Evolutionary conservation across 2,888 invertebrate genomes (phyloP).

Genomic region (Athrips mouffetella): DNA sequence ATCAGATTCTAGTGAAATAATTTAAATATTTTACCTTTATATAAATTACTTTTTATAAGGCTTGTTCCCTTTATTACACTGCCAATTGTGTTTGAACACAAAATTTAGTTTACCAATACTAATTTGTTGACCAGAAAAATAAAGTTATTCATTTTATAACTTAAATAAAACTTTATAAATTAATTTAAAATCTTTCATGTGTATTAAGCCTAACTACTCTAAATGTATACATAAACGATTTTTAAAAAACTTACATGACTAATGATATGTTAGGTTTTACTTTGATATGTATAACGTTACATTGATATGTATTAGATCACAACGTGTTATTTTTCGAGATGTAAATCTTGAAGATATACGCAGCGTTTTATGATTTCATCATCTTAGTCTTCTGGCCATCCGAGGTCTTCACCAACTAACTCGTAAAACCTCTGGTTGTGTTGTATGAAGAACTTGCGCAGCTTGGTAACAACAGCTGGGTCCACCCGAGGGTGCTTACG

Average conservation of each 20-base stretch:
- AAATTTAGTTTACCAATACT: not conserved
- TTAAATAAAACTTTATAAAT: too few species aligned
- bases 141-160: too few species aligned
- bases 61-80: constrained; percentile 44
- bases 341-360: not conserved
- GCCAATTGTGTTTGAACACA: constrained; percentile 23
- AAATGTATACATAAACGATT: constrained; percentile 72
- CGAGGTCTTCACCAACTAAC: constrained; percentile 93
- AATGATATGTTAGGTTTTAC: constrained; percentile 60
- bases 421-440: constrained; percentile 96
- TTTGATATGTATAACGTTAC: constrained; percentile 53
- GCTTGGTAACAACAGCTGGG: constrained; percentile 86
- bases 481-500: constrained; percentile 91
- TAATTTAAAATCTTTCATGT: constrained; percentile 35
- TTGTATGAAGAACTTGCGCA: constrained; percentile 91
- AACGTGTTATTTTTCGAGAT: constrained; percentile 32
- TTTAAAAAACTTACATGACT: constrained; percentile 62
- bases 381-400: constrained; percentile 92
- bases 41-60: constrained; percentile 21
- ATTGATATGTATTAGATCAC: constrained; percentile 64
- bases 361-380: not conserved
- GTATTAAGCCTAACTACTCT: constrained; percentile 49
- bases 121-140: constrained; percentile 32
- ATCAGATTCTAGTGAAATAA: not conserved
- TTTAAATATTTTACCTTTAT: not conserved